Percentiles rank a stretch among this genome's conserved stretches.
These are phyloP conservation scores for Laticauda laticaudata DNA, from an alignment of 2,113 vertebrate genomes.

Conservation along the genomic window DNA sequence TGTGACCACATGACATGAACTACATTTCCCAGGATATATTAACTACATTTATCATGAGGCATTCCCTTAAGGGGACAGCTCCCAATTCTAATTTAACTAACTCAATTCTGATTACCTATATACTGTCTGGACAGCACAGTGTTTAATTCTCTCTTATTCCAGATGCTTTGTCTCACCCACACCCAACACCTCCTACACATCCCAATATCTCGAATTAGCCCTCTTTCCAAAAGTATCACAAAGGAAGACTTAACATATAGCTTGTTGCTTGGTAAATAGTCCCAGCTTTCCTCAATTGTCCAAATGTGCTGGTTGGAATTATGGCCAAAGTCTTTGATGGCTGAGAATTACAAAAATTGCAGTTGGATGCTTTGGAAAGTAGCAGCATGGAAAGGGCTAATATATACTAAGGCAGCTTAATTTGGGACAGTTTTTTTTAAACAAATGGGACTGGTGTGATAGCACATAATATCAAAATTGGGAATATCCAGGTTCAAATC, in stretches of 20 bases:
- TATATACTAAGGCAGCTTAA: neutral
- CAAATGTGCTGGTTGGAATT: neutral
- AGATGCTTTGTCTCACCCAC: neutral
- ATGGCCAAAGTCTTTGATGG: neutral
- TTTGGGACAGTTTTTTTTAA: neutral
- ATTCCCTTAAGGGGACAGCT: too few relatives aligned
- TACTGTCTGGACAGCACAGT: too few relatives aligned
- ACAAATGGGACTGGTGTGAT: neutral
- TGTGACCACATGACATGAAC: too few relatives aligned
- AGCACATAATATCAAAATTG: neutral
- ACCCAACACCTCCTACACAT: too few relatives aligned
- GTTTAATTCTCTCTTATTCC: neutral
- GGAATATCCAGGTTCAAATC: neutral
- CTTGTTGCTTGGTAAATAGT: neutral
- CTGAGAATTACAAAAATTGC: neutral
- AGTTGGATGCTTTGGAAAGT: neutral
- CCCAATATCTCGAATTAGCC: neutral
- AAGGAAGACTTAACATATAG: neutral
- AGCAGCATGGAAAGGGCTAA: neutral
- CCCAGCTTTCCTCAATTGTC: neutral
- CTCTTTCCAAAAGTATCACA: neutral
- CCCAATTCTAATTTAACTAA: too few relatives aligned
- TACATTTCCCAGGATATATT: too few relatives aligned
- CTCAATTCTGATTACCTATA: too few relatives aligned
- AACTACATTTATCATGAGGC: too few relatives aligned